Conservation (phyloP, 2,113 vertebrate genomes). For the Prunella himalayana region DNA sequence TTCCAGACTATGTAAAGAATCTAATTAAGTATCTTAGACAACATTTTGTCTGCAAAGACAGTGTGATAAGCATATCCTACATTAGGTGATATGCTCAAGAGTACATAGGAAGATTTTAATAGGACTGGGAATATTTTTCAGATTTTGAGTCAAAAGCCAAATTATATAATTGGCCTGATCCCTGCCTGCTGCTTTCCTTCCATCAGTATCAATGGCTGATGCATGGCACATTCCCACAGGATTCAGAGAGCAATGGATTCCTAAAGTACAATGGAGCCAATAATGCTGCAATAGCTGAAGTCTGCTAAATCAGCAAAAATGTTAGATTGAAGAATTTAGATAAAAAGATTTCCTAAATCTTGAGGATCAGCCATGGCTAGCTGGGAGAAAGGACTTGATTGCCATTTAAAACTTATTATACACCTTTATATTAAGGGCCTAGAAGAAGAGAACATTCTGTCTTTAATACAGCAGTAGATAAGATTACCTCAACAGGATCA, state of each 20-base stretch:
- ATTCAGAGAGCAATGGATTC: background rate
- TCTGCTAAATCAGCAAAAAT: background rate
- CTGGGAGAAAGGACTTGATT: background rate
- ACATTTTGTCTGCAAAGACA: background rate
- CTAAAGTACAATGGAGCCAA: background rate
- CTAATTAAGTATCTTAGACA: background rate
- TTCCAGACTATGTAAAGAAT: background rate
- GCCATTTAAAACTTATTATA: background rate
- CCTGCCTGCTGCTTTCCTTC: background rate
- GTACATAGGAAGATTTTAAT: background rate
- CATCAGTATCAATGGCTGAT: background rate
- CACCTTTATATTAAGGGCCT: background rate
- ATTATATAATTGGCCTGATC: background rate
- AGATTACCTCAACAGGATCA: constrained; percentile 2
- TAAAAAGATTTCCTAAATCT: background rate
- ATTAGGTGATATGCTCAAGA: background rate
- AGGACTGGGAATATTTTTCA: background rate
- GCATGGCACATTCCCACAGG: background rate
- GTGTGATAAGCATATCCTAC: background rate
- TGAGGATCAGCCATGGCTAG: background rate
- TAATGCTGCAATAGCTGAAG: background rate
- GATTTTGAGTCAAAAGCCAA: background rate
- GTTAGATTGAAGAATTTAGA: background rate
- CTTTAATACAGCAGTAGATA: constrained; percentile 14
- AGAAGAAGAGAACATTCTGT: background rate